Conservation (phyloP, 2,113 vertebrate genomes). For the Steatornis caripensis region DNA sequence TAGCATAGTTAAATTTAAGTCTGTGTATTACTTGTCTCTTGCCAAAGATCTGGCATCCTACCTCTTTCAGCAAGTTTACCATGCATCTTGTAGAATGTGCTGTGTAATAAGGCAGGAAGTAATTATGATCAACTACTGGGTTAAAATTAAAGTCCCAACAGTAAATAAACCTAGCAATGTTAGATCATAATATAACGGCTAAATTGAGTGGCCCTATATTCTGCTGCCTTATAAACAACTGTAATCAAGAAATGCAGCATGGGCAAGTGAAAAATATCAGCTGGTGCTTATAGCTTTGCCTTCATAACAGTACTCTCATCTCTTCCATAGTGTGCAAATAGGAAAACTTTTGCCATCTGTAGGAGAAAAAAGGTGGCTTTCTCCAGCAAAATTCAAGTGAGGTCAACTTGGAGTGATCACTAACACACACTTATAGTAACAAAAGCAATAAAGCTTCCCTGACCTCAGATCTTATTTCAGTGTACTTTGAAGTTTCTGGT, state of each 20-base stretch:
- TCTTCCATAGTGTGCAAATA: neutral
- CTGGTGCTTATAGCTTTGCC: neutral
- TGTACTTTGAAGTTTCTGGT: neutral
- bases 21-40: neutral
- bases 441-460: neutral
- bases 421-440: neutral
- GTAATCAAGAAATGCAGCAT: neutral
- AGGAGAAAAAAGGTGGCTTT: neutral
- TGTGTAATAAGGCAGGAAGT: too few relatives aligned
- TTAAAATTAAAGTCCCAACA: neutral
- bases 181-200: neutral
- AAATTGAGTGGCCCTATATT: neutral
- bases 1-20: fast-evolving
- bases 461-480: neutral
- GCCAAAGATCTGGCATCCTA: neutral
- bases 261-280: neutral
- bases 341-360: neutral
- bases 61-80: neutral
- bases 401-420: neutral
- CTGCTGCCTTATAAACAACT: neutral
- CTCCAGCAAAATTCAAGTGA: neutral
- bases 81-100: too few relatives aligned
- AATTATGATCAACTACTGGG: neutral
- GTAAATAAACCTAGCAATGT: neutral
- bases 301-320: neutral